These are phyloP conservation scores for Drymodes brunneopygia DNA, from an alignment of 2,113 vertebrate species.

Conservation along the genomic window DNA sequence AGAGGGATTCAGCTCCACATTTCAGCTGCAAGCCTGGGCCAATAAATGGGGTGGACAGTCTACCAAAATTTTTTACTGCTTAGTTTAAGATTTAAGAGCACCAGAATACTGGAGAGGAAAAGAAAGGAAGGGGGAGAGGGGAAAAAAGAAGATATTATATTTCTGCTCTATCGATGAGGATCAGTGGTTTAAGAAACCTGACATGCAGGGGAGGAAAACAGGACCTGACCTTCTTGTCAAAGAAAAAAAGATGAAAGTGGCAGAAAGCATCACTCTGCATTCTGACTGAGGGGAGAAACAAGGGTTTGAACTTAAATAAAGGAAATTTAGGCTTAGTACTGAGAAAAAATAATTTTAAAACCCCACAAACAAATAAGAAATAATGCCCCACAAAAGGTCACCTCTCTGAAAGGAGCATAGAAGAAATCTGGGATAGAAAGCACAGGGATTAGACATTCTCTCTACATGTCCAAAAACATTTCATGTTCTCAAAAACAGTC, in stretches of 20 bases:
- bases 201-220: background rate
- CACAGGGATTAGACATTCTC: background rate
- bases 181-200: background rate
- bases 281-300: background rate
- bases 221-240: background rate
- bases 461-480: background rate
- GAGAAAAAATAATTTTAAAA: background rate
- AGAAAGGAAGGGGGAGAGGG: rapidly evolving
- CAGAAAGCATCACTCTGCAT: background rate
- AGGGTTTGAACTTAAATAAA: background rate
- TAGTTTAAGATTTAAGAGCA: background rate
- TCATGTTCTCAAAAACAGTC: background rate
- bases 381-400: rapidly evolving
- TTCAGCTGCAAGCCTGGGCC: background rate
- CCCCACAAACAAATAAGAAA: background rate
- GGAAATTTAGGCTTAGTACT: background rate
- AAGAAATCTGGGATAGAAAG: background rate
- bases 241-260: background rate
- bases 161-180: background rate
- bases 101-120: background rate
- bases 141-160: rapidly evolving
- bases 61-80: background rate
- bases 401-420: background rate
- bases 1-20: background rate
- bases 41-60: background rate